Conservation (phyloP, 2,797 vertebrate species). For the Schizopygopsis pylzovi region DNA sequence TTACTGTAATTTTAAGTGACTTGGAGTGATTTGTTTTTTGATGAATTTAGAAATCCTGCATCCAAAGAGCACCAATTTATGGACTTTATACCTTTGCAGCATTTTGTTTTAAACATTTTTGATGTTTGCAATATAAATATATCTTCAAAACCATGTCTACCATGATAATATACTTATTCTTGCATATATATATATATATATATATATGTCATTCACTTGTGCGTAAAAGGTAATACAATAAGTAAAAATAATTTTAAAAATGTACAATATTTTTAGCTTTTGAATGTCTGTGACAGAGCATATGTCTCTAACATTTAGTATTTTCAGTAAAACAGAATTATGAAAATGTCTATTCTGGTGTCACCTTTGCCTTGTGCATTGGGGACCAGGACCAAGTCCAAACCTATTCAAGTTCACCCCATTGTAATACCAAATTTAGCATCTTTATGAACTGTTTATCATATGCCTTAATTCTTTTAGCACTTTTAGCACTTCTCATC, state of each 20-base stretch:
- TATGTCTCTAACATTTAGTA: neutral
- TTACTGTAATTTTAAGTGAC: too few species aligned
- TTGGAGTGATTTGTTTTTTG: too few species aligned
- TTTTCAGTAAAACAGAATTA: neutral
- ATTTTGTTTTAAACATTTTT: too few species aligned
- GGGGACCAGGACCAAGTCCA: neutral
- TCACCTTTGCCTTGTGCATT: neutral
- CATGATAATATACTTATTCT: neutral
- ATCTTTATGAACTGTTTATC: neutral
- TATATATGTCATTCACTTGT: neutral
- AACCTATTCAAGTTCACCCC: neutral
- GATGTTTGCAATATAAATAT: too few species aligned
- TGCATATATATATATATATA: neutral
- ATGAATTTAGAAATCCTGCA: too few species aligned
- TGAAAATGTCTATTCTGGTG: neutral
- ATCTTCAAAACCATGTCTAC: neutral
- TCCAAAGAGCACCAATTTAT: too few species aligned
- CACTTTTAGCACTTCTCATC: neutral
- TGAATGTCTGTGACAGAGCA: neutral
- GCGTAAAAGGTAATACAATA: neutral
- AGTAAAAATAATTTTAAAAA: neutral
- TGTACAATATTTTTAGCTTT: neutral
- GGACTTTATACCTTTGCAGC: too few species aligned
- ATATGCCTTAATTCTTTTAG: neutral
- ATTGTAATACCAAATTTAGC: neutral